Conservation (phyloP, 2,797 vertebrate genomes). For the Meda fulgida region DNA sequence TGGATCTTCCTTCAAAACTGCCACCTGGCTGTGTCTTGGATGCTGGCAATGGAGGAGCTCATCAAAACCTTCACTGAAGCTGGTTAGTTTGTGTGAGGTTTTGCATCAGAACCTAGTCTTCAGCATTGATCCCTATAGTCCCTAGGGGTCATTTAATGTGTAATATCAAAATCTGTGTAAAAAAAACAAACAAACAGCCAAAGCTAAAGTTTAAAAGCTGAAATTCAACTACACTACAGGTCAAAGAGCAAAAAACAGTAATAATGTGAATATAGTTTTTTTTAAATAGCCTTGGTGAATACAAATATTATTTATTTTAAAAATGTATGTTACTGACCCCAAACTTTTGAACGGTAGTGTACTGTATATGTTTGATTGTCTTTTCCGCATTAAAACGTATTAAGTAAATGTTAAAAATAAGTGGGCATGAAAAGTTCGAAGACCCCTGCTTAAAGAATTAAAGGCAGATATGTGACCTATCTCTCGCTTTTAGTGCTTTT, state of each 20-base stretch:
- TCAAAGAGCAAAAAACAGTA: neutral
- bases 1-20: conserved; percentile 89
- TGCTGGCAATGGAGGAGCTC: conserved; percentile 87
- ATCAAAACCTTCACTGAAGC: conserved; percentile 86
- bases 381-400: neutral
- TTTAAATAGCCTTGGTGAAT: neutral
- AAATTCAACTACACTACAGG: too few species aligned
- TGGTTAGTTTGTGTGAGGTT: conserved; percentile 66
- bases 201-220: neutral
- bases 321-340: neutral
- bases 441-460: neutral
- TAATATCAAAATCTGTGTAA: neutral
- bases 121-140: neutral
- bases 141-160: neutral
- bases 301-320: neutral
- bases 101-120: neutral
- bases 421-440: neutral
- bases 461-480: neutral
- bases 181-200: neutral
- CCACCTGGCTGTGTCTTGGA: conserved; percentile 87
- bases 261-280: neutral
- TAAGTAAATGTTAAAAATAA: neutral
- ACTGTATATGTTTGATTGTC: neutral
- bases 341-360: neutral
- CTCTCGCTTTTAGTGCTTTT: too few species aligned